Evolutionary conservation across 2,797 vertebrate genomes (phyloP).

Genomic region (Menidia menidia): DNA sequence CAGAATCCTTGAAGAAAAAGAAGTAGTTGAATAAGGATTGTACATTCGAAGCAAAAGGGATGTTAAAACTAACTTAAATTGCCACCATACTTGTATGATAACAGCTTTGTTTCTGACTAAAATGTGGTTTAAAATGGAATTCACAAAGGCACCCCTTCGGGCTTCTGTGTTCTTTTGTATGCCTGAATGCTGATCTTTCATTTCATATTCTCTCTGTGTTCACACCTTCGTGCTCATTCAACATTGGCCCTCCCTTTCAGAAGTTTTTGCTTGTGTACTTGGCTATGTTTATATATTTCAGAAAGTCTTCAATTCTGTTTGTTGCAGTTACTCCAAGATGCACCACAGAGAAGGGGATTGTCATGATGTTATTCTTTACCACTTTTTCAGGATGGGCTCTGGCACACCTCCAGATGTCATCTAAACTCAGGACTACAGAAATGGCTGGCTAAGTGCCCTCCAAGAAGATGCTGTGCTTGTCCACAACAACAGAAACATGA

Average conservation of each 20-base stretch:
- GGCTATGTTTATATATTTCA: neutral
- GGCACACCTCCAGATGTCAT: constrained; percentile 50
- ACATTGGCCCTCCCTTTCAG: constrained; percentile 5
- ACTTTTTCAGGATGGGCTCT: constrained; percentile 75
- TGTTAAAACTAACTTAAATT: neutral
- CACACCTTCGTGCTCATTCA: constrained; percentile 5
- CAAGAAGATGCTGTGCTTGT: constrained; percentile 19
- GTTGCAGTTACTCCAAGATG: neutral
- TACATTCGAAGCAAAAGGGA: neutral
- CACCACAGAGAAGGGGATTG: neutral
- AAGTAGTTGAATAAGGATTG: neutral
- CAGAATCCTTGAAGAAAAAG: neutral
- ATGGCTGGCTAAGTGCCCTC: neutral
- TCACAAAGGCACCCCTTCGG: neutral
- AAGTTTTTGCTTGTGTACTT: neutral
- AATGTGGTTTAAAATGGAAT: constrained; percentile 4
- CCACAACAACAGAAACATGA: constrained; percentile 12
- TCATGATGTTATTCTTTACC: constrained; percentile 1
- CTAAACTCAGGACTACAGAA: constrained; percentile 15
- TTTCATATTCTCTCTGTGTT: neutral
- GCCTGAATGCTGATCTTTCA: constrained; percentile 1
- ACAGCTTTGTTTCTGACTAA: neutral
- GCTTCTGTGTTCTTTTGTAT: neutral
- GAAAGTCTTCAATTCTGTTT: neutral
- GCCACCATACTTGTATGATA: neutral